A percentile compares a stretch with the other conserved stretches of the same genome.
These are phyloP conservation scores for Tribolium castaneum DNA, from an alignment of 1,140 invertebrate species.

Conservation along the genomic window DNA sequence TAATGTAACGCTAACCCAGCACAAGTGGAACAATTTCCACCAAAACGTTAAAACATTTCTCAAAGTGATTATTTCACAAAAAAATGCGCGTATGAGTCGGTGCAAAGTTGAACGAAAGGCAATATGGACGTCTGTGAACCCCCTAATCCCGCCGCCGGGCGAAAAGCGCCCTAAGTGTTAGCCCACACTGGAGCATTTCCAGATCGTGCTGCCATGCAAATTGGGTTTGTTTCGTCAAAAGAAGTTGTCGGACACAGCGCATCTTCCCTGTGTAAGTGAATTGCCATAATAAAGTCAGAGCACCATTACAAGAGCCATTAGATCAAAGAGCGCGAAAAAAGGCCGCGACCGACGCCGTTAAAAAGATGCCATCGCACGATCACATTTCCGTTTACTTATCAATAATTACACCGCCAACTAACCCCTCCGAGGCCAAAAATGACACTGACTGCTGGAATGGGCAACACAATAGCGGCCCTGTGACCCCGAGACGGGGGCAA, in stretches of 20 bases:
- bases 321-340: slow-evolving; percentile 22
- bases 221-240: slow-evolving; percentile 43
- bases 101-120: neutral
- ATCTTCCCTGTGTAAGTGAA: slow-evolving; percentile 33
- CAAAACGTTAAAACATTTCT: neutral
- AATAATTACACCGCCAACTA: slow-evolving; percentile 5
- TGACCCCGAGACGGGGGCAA: neutral
- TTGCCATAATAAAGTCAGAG: slow-evolving; percentile 38
- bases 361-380: slow-evolving; percentile 8
- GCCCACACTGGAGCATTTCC: neutral
- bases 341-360: neutral
- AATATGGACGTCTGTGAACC: neutral
- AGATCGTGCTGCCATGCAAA: slow-evolving; percentile 32
- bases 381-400: slow-evolving; percentile 24
- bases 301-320: slow-evolving; percentile 24
- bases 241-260: slow-evolving; percentile 38
- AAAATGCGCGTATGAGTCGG: neutral
- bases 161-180: slow-evolving; percentile 9
- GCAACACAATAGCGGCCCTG: slow-evolving; percentile 13
- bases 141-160: neutral
- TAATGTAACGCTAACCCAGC: neutral
- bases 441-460: neutral
- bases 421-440: neutral
- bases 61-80: neutral
- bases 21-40: neutral